Evolutionary conservation across 2,113 vertebrate genomes (phyloP).

Genomic region (Cavia porcellus): DNA sequence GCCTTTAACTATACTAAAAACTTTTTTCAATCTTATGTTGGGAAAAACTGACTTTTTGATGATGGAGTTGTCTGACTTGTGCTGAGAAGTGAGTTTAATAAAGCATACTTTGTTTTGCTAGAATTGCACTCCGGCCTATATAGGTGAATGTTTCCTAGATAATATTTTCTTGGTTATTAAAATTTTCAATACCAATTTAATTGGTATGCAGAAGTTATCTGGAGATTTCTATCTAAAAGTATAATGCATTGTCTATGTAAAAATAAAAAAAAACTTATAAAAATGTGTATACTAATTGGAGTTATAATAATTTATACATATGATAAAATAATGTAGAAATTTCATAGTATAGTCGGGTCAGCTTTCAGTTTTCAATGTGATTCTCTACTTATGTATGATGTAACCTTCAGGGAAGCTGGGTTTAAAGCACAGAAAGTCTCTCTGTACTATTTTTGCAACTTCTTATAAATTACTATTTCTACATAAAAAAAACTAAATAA

Average conservation of each 20-base stretch:
- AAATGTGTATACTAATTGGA: neutral
- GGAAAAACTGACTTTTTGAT: neutral
- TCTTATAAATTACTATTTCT: neutral
- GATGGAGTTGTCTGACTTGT: slow-evolving; percentile 3
- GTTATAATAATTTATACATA: neutral
- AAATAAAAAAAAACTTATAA: neutral
- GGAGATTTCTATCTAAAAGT: neutral
- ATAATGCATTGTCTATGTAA: slow-evolving; percentile 18
- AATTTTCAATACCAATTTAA: slow-evolving; percentile 7
- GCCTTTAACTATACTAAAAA: neutral
- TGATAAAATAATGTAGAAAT: neutral
- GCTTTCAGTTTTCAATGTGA: neutral
- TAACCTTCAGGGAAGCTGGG: neutral
- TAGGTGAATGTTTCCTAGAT: neutral
- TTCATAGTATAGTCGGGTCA: neutral
- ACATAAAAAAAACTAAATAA: neutral
- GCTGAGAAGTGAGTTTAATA: neutral
- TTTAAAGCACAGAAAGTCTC: neutral
- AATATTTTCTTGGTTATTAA: neutral
- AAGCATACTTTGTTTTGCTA: neutral
- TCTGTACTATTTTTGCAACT: neutral
- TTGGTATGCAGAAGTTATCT: neutral
- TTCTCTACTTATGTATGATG: neutral
- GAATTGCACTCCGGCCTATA: slow-evolving; percentile 47
- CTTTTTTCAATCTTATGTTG: neutral